Evolutionary conservation across 2,113 vertebrate genomes (phyloP).

Genomic region (Andinoacara biseriatus): DNA sequence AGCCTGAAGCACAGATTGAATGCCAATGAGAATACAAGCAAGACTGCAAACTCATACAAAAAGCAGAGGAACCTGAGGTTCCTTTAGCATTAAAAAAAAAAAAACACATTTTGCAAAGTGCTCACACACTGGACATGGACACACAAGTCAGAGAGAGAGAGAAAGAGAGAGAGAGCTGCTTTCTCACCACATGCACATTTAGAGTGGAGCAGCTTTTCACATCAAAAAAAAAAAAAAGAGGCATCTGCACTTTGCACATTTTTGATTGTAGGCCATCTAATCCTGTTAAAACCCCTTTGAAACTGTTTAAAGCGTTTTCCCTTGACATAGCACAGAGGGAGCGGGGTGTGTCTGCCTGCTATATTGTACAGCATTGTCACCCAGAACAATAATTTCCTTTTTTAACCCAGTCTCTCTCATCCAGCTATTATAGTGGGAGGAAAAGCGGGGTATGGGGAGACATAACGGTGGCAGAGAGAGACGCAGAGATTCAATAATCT

Average conservation of each 20-base stretch:
- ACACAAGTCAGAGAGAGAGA: neutral
- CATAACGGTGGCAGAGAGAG: conserved; percentile 21
- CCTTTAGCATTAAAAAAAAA: neutral
- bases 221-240: conserved; percentile 11
- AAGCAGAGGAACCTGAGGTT: neutral
- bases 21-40: conserved; percentile 47
- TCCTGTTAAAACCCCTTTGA: conserved; percentile 55
- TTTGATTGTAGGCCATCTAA: conserved; percentile 53
- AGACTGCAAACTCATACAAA: conserved; percentile 11
- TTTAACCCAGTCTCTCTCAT: conserved; percentile 64
- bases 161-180: neutral
- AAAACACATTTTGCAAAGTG: neutral
- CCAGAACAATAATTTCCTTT: conserved; percentile 70
- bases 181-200: neutral
- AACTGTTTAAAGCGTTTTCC: conserved; percentile 62
- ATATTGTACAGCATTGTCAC: conserved; percentile 69
- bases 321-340: conserved; percentile 36
- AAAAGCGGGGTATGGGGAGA: conserved; percentile 20
- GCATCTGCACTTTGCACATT: conserved; percentile 51
- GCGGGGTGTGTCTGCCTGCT: conserved; percentile 37
- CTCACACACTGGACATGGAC: neutral
- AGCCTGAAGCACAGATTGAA: conserved; percentile 25
- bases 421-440: conserved; percentile 53
- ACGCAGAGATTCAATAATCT: conserved; percentile 2
- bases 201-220: conserved; percentile 6